Percentiles rank a stretch among this genome's conserved stretches.
Evolutionary conservation across 2,888 invertebrate species (phyloP).

Genomic region (Andricus quercusramuli): DNA sequence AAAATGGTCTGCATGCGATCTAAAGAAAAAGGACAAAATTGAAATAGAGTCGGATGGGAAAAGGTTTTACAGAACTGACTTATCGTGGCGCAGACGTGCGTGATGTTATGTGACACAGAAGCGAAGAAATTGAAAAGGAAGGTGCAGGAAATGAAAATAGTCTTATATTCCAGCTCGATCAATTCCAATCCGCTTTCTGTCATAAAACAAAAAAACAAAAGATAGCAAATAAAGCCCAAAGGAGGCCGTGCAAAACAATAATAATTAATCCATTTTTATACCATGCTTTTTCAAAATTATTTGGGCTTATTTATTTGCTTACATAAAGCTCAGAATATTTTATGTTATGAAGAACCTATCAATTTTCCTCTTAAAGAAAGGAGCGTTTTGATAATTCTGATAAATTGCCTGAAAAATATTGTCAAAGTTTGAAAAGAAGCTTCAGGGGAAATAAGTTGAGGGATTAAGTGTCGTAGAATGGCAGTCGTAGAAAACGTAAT

Average conservation of each 20-base stretch:
- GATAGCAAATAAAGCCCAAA: background rate
- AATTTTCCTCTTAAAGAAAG: background rate
- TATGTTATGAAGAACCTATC: background rate
- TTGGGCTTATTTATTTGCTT: background rate
- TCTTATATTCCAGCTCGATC: constrained; percentile 17
- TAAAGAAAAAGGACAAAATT: constrained; percentile 51
- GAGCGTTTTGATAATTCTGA: background rate
- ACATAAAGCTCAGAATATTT: background rate
- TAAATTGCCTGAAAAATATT: background rate
- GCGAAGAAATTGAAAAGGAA: constrained; percentile 44
- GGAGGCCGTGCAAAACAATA: no score
- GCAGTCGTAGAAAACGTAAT: constrained; percentile 25
- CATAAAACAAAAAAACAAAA: background rate
- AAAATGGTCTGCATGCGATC: constrained; percentile 71
- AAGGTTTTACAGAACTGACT: constrained; percentile 29
- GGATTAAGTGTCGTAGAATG: constrained; percentile 13
- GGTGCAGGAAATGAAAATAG: constrained; percentile 19
- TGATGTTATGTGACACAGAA: constrained; percentile 65
- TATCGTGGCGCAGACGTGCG: constrained; percentile 58
- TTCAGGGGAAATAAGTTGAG: constrained; percentile 40
- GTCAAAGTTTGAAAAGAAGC: background rate
- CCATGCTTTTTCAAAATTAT: no score
- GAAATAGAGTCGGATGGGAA: constrained; percentile 45
- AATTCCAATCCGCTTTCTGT: background rate
- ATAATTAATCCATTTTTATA: no score